Conservation (phyloP, 92 coral and sea anemone genomes). For the Palythoa caribaeorum region DNA sequence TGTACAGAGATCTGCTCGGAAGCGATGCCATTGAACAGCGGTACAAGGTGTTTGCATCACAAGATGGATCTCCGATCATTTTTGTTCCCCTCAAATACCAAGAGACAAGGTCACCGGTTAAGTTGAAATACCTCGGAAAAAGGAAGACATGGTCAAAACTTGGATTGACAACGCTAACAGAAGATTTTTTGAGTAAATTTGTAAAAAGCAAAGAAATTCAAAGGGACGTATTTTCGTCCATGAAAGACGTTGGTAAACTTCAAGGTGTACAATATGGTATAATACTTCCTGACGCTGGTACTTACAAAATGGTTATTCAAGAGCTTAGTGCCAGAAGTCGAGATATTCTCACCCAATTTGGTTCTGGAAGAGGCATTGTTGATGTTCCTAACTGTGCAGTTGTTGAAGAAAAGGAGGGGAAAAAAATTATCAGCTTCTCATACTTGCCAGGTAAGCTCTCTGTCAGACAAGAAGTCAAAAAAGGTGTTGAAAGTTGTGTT, state of each 20-base stretch:
- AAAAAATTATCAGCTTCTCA: constrained; percentile 41
- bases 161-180: constrained; percentile 16
- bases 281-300: constrained; percentile 37
- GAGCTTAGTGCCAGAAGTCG: neutral
- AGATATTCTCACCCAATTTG: neutral
- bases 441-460: constrained; percentile 48
- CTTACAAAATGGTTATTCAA: constrained; percentile 24
- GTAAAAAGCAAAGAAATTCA: constrained; percentile 43
- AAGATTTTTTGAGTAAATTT: constrained; percentile 38
- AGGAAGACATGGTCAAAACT: constrained; percentile 23
- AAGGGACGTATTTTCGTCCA: constrained; percentile 31
- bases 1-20: constrained; percentile 34
- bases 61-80: constrained; percentile 30
- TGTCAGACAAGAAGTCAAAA: no score
- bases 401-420: neutral
- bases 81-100: constrained; percentile 48
- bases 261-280: constrained; percentile 52
- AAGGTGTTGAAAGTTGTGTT: no score
- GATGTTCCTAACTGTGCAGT: constrained; percentile 19
- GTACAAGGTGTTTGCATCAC: constrained; percentile 33
- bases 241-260: constrained; percentile 24
- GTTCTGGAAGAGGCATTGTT: neutral
- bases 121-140: constrained; percentile 33
- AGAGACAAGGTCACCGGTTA: constrained; percentile 37
- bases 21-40: constrained; percentile 9